Percentiles rank a stretch among this genome's conserved stretches.
Evolutionary conservation across 2,113 vertebrate species (phyloP).

Genomic region (Paramisgurnus dabryanus): DNA sequence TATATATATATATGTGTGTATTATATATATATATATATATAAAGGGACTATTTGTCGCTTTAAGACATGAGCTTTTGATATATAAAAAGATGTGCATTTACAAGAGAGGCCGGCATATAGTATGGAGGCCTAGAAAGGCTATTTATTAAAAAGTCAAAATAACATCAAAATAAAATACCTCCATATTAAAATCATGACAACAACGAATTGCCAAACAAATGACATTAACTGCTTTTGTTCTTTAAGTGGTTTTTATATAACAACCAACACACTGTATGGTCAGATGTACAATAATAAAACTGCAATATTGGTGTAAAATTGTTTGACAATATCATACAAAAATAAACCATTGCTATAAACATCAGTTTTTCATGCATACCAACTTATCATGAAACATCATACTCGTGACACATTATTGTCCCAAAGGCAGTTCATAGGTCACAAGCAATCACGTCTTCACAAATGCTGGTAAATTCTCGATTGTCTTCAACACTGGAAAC

Average conservation of each 20-base stretch:
- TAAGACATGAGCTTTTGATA: too few species aligned
- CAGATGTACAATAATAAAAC: conserved; percentile 41
- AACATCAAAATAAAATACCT: too few species aligned
- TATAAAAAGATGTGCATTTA: too few species aligned
- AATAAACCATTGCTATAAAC: conserved; percentile 44
- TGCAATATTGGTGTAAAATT: conserved; percentile 39
- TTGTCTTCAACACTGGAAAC: conserved; percentile 76
- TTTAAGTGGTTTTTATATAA: conserved; percentile 31
- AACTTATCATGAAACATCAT: conserved; percentile 20
- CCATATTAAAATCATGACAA: too few species aligned
- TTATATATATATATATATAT: too few species aligned
- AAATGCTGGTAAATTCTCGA: conserved; percentile 67
- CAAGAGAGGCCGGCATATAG: too few species aligned
- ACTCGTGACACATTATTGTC: not conserved
- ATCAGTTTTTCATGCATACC: conserved; percentile 43
- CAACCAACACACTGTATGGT: conserved; percentile 28
- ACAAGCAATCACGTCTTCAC: conserved; percentile 24
- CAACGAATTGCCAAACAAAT: not conserved
- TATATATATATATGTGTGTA: too few species aligned
- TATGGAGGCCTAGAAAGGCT: too few species aligned
- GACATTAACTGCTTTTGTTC: not conserved
- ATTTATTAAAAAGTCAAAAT: too few species aligned
- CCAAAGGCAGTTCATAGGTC: conserved; percentile 27
- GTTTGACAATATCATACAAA: conserved; percentile 43
- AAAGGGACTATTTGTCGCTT: too few species aligned